phyloP scores from a whole-genome alignment of 2,888 invertebrate genomes.

The Acleris holmiana region DNA sequence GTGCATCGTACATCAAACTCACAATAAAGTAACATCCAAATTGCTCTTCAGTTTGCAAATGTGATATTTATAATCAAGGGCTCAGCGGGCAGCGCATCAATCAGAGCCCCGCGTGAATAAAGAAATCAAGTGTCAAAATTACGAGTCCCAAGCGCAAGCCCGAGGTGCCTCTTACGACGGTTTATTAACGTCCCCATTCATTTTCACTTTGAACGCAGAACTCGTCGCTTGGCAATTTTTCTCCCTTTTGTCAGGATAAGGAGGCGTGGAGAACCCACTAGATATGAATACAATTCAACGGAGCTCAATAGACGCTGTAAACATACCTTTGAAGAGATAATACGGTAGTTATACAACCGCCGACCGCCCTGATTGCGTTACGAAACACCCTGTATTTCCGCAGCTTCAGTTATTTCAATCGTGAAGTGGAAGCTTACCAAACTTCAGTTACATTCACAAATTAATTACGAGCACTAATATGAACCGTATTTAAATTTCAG shows the following conservation, averaged over 20 bases:
- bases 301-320: conserved; percentile 49
- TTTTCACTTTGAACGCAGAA: conserved; percentile 62
- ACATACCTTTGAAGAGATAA: conserved; percentile 20
- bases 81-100: conserved; percentile 43
- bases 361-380: conserved; percentile 1
- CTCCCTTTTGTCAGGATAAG: conserved; percentile 62
- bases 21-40: conserved; percentile 42
- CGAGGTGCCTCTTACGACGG: conserved; percentile 54
- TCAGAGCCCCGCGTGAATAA: conserved; percentile 67
- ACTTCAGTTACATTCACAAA: too few relatives aligned
- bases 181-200: conserved; percentile 65
- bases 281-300: conserved; percentile 58
- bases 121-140: conserved; percentile 77
- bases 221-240: conserved; percentile 68
- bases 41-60: conserved; percentile 37
- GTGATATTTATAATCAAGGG: conserved; percentile 48
- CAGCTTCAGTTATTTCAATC: background rate
- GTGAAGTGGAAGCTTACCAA: too few relatives aligned
- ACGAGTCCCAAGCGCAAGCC: conserved; percentile 58
- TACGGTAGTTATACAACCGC: conserved; percentile 14
- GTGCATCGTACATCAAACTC: conserved; percentile 19
- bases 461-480: too few relatives aligned
- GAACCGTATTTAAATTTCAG: too few relatives aligned
- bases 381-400: background rate
- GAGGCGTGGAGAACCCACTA: conserved; percentile 55